phyloP scores from a whole-genome alignment of 2,888 invertebrate species.

The Tetramorium bicarinatum region DNA sequence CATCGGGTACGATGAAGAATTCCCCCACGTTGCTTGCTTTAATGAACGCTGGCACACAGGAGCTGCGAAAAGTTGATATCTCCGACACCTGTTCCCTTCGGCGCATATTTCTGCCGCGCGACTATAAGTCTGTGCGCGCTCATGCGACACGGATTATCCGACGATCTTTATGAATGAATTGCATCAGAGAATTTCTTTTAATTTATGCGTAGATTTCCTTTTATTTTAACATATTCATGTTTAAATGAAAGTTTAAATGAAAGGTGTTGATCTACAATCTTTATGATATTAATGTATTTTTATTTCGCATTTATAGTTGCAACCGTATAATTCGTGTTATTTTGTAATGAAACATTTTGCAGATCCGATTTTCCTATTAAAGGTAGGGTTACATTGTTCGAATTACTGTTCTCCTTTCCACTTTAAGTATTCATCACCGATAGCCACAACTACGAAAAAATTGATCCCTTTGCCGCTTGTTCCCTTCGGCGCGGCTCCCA shows the following conservation, averaged over 20 bases:
- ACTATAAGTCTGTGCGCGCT: slow-evolving; percentile 25
- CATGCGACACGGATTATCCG: slow-evolving; percentile 40
- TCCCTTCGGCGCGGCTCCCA: slow-evolving; percentile 73
- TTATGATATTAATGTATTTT: neutral
- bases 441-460: slow-evolving; percentile 56
- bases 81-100: slow-evolving; percentile 53
- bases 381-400: neutral
- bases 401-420: neutral
- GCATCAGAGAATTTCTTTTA: slow-evolving; percentile 16
- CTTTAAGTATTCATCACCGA: slow-evolving; percentile 30
- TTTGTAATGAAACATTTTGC: neutral
- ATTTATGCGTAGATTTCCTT: neutral
- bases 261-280: neutral
- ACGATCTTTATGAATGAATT: slow-evolving; percentile 29
- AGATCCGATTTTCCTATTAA: neutral
- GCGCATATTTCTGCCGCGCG: slow-evolving; percentile 41
- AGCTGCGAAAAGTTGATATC: slow-evolving; percentile 58
- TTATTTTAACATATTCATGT: slow-evolving; percentile 13
- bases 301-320: neutral
- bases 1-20: slow-evolving; percentile 43
- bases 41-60: slow-evolving; percentile 49
- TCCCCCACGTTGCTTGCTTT: slow-evolving; percentile 37
- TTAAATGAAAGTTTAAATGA: neutral
- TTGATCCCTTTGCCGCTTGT: slow-evolving; percentile 79
- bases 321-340: neutral